Evolutionary conservation across 2,113 vertebrate species (phyloP), one percentile per base, ranked within the genome.

Genomic region (Notiomystis cincta): DNA sequence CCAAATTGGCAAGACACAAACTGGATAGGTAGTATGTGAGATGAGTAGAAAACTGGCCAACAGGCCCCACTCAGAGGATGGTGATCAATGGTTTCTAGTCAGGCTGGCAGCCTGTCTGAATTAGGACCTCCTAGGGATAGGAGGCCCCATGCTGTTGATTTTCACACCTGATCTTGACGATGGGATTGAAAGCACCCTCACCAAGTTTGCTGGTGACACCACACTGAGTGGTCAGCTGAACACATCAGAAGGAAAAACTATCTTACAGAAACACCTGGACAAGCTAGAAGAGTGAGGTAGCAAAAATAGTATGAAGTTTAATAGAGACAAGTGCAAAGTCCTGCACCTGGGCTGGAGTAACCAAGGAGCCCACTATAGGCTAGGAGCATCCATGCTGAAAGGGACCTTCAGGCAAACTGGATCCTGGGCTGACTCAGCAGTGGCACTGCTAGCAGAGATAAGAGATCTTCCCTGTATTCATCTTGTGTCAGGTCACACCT

Each of bases 121-220:
- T 13, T 56, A 37, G 44, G 16, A 48, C 25, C 19, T 35, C 24
- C 13, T 57, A 14, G 31, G 42, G 37, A 18, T 57, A 38, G 2
- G 28, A 56, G 24, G 14, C 44, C 40, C 7, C 10, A 40, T 1
- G 1, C 51, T 90, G 28, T 51, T 75, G 4, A 11, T 88, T 56
- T 70, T 79, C 56, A 73, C 65, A 70, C 5, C 28, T 51, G 15
- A 54, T 72, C 35, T 64, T 17, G 25, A 27, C 0, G 0, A 35
- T 48, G 23, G 20, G 10, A 65, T 60, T 73, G 51, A 91, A 65
- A 73, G 45, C 45, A 38, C 11, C 23, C 37, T 82, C 37, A 27
- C 45, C 18, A 53, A 6, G 16, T 75, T 79, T 44, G 24, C 31
- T 38, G 71, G 18, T 82, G 47, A 35, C 50, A 35, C 37, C 37